These are phyloP conservation scores for Oophaga sylvatica DNA, from an alignment of 2,797 vertebrate species.

Conservation along the genomic window DNA sequence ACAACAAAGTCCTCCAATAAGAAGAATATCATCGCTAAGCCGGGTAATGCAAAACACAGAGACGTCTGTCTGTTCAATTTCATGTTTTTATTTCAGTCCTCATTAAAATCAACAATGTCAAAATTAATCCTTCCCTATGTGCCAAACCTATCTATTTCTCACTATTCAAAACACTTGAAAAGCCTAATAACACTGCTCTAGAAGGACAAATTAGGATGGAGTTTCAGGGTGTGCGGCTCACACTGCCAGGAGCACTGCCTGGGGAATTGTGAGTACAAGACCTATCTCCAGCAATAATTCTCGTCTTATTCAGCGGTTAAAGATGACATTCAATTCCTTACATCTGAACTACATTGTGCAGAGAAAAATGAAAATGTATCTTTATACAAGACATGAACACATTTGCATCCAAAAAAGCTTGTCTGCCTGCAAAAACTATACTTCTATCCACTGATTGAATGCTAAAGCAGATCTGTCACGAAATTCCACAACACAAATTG, in stretches of 20 bases:
- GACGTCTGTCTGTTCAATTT: slow-evolving; percentile 23
- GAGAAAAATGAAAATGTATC: slow-evolving; percentile 45
- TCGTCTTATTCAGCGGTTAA: slow-evolving; percentile 34
- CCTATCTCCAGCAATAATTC: slow-evolving; percentile 33
- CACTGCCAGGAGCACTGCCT: slow-evolving; percentile 35
- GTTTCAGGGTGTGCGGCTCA: slow-evolving; percentile 49
- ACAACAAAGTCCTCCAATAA: slow-evolving; percentile 21
- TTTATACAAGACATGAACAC: slow-evolving; percentile 21
- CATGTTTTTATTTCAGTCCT: slow-evolving; percentile 35
- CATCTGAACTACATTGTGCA: slow-evolving; percentile 25
- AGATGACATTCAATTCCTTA: slow-evolving; percentile 49
- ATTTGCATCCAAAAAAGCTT: slow-evolving; percentile 37
- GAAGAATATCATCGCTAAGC: background rate
- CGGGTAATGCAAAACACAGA: slow-evolving; percentile 24
- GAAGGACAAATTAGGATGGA: slow-evolving; percentile 45
- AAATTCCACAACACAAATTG: no score
- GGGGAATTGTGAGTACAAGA: slow-evolving; percentile 49
- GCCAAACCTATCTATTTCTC: slow-evolving; percentile 34
- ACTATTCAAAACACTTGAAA: slow-evolving; percentile 46
- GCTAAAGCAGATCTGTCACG: background rate
- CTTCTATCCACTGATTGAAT: background rate
- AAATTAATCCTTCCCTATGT: slow-evolving; percentile 35
- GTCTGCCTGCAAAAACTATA: background rate
- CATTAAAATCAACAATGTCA: slow-evolving; percentile 50
- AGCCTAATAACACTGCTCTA: slow-evolving; percentile 36